These are phyloP conservation scores for Palaemon carinicauda DNA, from an alignment of 1,140 invertebrate genomes.

Conservation along the genomic window DNA sequence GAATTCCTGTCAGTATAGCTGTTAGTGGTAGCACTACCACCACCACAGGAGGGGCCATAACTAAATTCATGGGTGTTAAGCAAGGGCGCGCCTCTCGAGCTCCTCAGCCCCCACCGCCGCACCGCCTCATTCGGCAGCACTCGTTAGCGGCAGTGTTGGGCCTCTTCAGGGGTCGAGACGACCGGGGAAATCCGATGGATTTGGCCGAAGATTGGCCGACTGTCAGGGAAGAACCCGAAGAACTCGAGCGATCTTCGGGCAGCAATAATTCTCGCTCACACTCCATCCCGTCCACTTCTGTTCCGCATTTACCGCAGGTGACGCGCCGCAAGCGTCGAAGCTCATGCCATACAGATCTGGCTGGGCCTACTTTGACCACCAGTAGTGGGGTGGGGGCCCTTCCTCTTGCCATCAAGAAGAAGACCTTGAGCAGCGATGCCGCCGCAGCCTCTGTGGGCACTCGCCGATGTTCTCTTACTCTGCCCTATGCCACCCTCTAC, in stretches of 20 bases:
- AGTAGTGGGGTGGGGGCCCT: slow-evolving; percentile 21
- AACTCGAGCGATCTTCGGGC: slow-evolving; percentile 41
- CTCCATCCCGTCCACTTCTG: slow-evolving; percentile 53
- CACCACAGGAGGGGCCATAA: background rate
- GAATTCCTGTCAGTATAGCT: background rate
- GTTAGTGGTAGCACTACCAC: background rate
- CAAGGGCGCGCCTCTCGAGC: slow-evolving; percentile 20
- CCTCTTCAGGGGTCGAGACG: slow-evolving; percentile 39
- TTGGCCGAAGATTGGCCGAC: slow-evolving; percentile 37
- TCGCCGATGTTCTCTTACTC: slow-evolving; percentile 62
- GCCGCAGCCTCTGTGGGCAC: slow-evolving; percentile 58
- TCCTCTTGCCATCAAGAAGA: slow-evolving; percentile 40
- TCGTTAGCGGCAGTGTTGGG: slow-evolving; percentile 58
- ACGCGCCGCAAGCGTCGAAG: slow-evolving; percentile 39
- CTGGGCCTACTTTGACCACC: slow-evolving; percentile 1
- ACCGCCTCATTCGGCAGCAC: slow-evolving; percentile 57
- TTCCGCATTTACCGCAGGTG: slow-evolving; percentile 44
- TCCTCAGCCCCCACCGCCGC: slow-evolving; percentile 45
- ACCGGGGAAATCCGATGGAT: slow-evolving; percentile 12
- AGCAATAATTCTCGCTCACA: slow-evolving; percentile 55
- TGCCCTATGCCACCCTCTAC: slow-evolving; percentile 63
- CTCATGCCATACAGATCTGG: slow-evolving; percentile 44
- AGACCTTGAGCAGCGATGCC: slow-evolving; percentile 28
- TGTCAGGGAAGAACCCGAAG: slow-evolving; percentile 54
- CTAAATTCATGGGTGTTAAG: background rate